Conservation (phyloP, 2,113 vertebrate species). For the Marmota flaviventris region DNA sequence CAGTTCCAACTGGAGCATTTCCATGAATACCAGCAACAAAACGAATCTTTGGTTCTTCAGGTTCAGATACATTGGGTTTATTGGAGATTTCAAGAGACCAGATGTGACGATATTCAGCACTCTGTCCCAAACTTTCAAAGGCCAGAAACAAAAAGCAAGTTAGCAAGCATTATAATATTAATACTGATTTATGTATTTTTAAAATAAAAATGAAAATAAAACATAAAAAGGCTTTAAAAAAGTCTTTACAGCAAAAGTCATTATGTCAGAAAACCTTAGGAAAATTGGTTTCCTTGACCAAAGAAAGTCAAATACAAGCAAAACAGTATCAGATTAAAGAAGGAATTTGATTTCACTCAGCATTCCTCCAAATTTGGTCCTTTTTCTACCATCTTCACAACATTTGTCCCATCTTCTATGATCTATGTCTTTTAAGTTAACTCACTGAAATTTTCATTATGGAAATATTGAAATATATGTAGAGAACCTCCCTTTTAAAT, state of each 20-base stretch:
- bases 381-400: neutral
- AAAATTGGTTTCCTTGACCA: constrained; percentile 42
- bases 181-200: neutral
- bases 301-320: constrained; percentile 8
- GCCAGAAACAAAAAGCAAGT: constrained; percentile 66
- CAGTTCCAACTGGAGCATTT: constrained; percentile 96
- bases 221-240: constrained; percentile 1
- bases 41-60: constrained; percentile 95
- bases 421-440: constrained; percentile 6
- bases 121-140: constrained; percentile 94
- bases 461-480: constrained; percentile 28
- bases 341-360: neutral
- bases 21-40: constrained; percentile 97
- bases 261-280: neutral
- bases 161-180: constrained; percentile 24
- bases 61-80: constrained; percentile 92
- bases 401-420: neutral
- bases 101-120: constrained; percentile 94
- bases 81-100: constrained; percentile 98
- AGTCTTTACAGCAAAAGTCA: constrained; percentile 27
- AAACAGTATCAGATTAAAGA: neutral
- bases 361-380: neutral
- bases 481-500: neutral
- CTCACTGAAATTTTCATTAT: constrained; percentile 42
- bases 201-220: constrained; percentile 34